A percentile compares a stretch with the other conserved stretches of the same genome.
Evolutionary conservation across 2,888 invertebrate species (phyloP).

Genomic region (Dryadula phaetusa): DNA sequence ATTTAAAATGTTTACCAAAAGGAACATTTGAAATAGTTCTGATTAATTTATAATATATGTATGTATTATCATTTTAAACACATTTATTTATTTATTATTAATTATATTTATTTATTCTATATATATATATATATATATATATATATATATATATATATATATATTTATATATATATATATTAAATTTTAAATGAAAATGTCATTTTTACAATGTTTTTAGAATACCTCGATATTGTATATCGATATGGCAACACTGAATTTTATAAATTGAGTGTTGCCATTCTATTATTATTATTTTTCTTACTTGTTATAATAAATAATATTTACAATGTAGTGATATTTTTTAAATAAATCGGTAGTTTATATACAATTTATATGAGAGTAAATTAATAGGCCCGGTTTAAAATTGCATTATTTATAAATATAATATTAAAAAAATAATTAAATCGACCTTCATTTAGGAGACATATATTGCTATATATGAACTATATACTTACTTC

Average conservation of each 20-base stretch:
- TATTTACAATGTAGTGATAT: conserved; percentile 3
- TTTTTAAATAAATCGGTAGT: background rate
- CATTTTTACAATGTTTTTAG: conserved; percentile 7
- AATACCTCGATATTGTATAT: too few species aligned
- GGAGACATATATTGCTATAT: too few species aligned
- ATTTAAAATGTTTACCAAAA: conserved; percentile 9
- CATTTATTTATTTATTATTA: background rate
- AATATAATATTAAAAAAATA: background rate
- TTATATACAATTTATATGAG: conserved; percentile 2
- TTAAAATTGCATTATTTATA: background rate
- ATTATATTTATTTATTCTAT: too few species aligned
- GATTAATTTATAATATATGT: background rate
- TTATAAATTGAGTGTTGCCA: conserved; percentile 4
- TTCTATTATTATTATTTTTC: conserved; percentile 5
- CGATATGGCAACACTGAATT: background rate
- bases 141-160: too few species aligned
- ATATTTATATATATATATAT: background rate
- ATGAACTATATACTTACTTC: too few species aligned
- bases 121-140: too few species aligned
- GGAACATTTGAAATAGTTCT: conserved; percentile 12
- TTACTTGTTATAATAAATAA: background rate
- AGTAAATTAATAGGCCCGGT: background rate
- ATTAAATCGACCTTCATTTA: background rate
- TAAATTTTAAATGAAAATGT: background rate
- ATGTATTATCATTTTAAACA: background rate